Base-by-base conservation (phyloP, 1,140 invertebrate species). In the Drosophila virilis region DNA sequence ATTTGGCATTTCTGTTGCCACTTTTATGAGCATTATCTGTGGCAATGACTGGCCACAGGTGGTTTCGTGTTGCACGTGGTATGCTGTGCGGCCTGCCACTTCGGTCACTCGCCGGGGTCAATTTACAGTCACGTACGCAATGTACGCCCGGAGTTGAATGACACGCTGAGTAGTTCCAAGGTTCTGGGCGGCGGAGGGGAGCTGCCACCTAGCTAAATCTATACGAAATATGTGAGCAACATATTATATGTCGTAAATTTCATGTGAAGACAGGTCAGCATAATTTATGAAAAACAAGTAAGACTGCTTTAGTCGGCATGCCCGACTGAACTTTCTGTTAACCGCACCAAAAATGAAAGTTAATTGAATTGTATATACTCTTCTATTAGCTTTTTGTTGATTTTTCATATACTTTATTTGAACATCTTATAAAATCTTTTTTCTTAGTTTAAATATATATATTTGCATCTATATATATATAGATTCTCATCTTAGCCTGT, bases 71-170 rank as follows among this genome's bases (percentile, higher is more conserved):
- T 22, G 55, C 65, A 68, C 58, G 66, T 64, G 52, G 22, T 22
- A 22, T 32, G 40, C 50, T 52, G n/a, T 17, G 50, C 32, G 22
- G 22, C 45, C 51, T 46, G 59, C 38, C 48, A 61, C 38, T 35
- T 72, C 52, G 71, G 78, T 77, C 78, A 62, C 64, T 51, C 37
- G 65, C 28, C 71, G 64, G 61, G 82, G 71, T 85, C 83, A 82
- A 74, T 78, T 83, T 86, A 88, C 79, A 64, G 72, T 70, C 82
- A 86, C 83, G 82, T 83, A 70, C 70, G 8, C 32, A 68, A 8
- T 15, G 33, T 17, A 17, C 17, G 51, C 43, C 54, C 15, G 5
- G 42, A 69, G 72, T 70, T 74, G 72, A 74, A 74, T 64, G 72
- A 74, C 71, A 61, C 65, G n/a, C 33, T 22, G 57, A 68, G 48